Percentiles rank a stretch among this genome's conserved stretches.
These are phyloP conservation scores for Theropithecus gelada DNA, from an alignment of 2,113 vertebrate species.

Conservation along the genomic window DNA sequence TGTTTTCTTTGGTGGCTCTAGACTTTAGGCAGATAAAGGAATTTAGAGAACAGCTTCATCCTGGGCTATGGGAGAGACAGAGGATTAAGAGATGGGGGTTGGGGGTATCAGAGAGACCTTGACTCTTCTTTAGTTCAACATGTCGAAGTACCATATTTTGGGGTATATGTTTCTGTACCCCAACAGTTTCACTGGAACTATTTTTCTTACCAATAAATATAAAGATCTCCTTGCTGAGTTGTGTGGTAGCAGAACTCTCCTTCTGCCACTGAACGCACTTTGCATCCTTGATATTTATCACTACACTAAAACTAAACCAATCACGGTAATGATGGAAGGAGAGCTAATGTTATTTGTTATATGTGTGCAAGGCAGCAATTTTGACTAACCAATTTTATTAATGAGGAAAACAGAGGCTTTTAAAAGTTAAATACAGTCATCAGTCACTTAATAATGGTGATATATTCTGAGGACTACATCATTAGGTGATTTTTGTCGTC, in stretches of 20 bases:
- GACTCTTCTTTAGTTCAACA: too few species aligned
- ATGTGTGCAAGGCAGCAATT: background rate
- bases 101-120: too few species aligned
- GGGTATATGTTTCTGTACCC: too few species aligned
- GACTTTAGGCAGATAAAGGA: background rate
- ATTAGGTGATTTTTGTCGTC: background rate
- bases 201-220: background rate
- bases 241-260: background rate
- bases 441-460: background rate
- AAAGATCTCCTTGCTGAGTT: background rate
- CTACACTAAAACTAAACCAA: background rate
- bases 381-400: background rate
- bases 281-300: background rate
- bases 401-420: background rate
- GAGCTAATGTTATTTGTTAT: background rate
- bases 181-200: background rate
- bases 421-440: background rate
- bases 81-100: background rate
- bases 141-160: too few species aligned
- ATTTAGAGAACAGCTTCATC: background rate
- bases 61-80: background rate
- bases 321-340: background rate
- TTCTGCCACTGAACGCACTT: background rate
- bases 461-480: background rate
- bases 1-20: background rate